Evolutionary conservation across 2,888 invertebrate species (phyloP).

Genomic region (Platycheirus albimanus): DNA sequence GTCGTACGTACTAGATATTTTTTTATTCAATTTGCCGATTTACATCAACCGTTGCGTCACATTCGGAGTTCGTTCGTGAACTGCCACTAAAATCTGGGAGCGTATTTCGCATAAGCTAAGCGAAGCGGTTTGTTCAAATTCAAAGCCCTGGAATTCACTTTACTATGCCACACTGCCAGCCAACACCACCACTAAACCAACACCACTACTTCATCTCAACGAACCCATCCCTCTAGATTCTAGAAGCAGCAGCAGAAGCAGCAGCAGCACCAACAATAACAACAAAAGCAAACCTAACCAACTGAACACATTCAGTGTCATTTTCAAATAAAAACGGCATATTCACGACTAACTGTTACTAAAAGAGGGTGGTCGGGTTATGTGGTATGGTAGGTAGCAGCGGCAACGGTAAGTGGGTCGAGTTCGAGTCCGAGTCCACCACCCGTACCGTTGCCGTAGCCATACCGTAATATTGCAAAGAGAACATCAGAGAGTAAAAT

Average conservation of each 20-base stretch:
- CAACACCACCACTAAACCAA: conserved; percentile 9
- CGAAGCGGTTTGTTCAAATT: conserved; percentile 36
- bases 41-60: conserved; percentile 62
- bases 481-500: conserved; percentile 11
- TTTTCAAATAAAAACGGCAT: conserved; percentile 68
- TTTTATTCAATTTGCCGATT: conserved; percentile 12
- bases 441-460: conserved; percentile 5
- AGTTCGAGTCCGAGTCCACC: conserved; percentile 26
- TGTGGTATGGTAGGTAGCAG: no score
- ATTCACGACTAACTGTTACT: conserved; percentile 43
- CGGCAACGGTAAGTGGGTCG: conserved; percentile 18
- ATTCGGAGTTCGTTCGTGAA: conserved; percentile 68
- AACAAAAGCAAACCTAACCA: conserved; percentile 18
- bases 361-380: conserved; percentile 27
- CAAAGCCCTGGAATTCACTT: conserved; percentile 68
- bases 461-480: neutral
- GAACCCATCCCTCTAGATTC: conserved; percentile 23
- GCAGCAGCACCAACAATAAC: conserved; percentile 9
- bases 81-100: conserved; percentile 65
- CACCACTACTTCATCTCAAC: conserved; percentile 15
- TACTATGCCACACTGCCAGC: conserved; percentile 6
- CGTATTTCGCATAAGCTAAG: conserved; percentile 62
- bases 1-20: neutral
- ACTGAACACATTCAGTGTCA: conserved; percentile 57
- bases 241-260: neutral